Conservation (phyloP, 1,140 invertebrate genomes). For the Thaumatotibia leucotreta region DNA sequence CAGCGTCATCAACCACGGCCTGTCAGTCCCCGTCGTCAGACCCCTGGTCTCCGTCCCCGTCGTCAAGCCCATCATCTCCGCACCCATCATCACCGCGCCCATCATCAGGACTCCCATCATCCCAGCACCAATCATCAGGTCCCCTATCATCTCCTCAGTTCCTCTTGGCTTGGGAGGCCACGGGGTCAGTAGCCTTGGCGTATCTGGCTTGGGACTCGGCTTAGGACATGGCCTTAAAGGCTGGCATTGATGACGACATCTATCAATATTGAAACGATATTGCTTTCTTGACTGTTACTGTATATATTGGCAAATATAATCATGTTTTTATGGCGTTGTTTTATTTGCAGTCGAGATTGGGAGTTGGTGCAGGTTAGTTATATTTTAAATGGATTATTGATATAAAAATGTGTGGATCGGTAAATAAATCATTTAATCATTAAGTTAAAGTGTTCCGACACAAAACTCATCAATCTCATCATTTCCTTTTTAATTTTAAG, state of each 20-base stretch:
- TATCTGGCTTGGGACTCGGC: not conserved
- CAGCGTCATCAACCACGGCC: constrained; percentile 44
- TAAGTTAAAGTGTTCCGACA: no score
- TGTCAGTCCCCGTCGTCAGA: constrained; percentile 29
- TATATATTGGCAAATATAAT: not conserved
- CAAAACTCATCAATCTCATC: no score
- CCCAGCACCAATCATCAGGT: not conserved
- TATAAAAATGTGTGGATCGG: no score
- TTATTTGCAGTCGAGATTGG: not conserved
- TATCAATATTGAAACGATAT: constrained; percentile 5
- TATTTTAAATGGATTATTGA: not conserved
- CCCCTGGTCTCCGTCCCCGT: constrained; percentile 19
- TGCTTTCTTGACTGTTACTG: constrained; percentile 2
- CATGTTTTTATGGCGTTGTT: not conserved
- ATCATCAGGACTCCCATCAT: constrained; percentile 31
- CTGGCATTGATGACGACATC: not conserved
- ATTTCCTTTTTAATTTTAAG: no score
- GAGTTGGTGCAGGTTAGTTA: not conserved
- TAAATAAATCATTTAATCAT: no score
- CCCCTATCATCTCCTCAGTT: not conserved
- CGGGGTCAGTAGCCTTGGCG: not conserved
- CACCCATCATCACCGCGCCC: constrained; percentile 23
- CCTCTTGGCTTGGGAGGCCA: constrained; percentile 15
- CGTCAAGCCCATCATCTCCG: constrained; percentile 26
- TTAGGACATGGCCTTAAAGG: not conserved